phyloP scores from a whole-genome alignment of 2,113 vertebrate genomes.

The Scytalopus superciliaris region DNA sequence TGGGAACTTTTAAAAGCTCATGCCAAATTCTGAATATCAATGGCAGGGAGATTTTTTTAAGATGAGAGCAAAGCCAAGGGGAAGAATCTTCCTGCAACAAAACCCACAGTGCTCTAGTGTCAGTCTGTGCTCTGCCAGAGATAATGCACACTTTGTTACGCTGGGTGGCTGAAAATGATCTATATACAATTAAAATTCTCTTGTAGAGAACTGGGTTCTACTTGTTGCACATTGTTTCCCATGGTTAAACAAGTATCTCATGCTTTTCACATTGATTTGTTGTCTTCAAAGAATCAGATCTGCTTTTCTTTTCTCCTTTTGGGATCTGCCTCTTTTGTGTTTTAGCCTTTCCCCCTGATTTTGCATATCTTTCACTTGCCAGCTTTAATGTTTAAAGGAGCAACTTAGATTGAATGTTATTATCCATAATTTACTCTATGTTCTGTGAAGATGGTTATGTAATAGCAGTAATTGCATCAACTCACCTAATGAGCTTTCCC shows the following conservation, averaged over 20 bases:
- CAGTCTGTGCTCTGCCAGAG: neutral
- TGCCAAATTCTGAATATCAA: neutral
- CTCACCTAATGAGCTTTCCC: slow-evolving; percentile 69
- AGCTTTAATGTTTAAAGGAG: slow-evolving; percentile 37
- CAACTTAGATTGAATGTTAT: slow-evolving; percentile 46
- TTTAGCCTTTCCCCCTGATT: neutral
- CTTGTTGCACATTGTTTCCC: neutral
- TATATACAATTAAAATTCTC: slow-evolving; percentile 9
- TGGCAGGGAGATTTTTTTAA: neutral
- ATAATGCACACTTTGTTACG: neutral
- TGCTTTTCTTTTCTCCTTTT: neutral
- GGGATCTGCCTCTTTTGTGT: neutral
- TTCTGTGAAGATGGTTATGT: slow-evolving; percentile 71
- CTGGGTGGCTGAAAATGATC: neutral
- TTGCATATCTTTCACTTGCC: slow-evolving; percentile 5
- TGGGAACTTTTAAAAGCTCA: neutral
- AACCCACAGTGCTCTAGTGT: neutral
- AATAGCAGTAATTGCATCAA: slow-evolving; percentile 73
- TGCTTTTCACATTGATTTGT: neutral
- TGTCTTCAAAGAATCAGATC: neutral
- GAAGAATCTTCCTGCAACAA: neutral
- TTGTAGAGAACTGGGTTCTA: neutral
- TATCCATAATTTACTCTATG: slow-evolving; percentile 69
- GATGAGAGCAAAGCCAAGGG: neutral
- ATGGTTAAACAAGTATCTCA: slow-evolving; percentile 3